phyloP scores from a whole-genome alignment of 2,888 invertebrate genomes.

The Ormyrus rosae region DNA sequence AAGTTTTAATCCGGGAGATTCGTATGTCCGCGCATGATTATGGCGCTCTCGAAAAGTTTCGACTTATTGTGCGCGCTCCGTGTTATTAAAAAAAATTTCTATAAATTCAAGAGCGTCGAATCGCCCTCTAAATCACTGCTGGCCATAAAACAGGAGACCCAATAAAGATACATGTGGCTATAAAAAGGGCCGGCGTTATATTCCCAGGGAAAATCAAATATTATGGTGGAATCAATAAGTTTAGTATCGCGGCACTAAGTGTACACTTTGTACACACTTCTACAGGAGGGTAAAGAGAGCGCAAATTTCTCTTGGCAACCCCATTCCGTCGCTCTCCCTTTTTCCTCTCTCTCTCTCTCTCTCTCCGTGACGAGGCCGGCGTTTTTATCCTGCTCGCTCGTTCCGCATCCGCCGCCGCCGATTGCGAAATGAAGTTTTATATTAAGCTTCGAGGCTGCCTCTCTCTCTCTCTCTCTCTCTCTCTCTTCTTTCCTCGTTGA shows the following conservation, averaged over 20 bases:
- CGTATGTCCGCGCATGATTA: too few relatives aligned
- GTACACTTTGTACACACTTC: slow-evolving; percentile 49
- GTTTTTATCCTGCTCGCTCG: slow-evolving; percentile 49
- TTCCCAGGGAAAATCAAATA: slow-evolving; percentile 2
- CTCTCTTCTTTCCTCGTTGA: slow-evolving; percentile 37
- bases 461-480: slow-evolving; percentile 38
- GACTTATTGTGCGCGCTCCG: too few relatives aligned
- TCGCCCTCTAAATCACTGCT: too few relatives aligned
- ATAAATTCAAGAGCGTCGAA: too few relatives aligned
- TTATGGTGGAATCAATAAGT: slow-evolving; percentile 27
- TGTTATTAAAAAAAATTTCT: too few relatives aligned
- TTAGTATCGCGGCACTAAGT: slow-evolving; percentile 3
- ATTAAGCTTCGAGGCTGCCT: slow-evolving; percentile 71
- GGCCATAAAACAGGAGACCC: background rate
- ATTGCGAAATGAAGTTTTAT: slow-evolving; percentile 76
- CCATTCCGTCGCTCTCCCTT: slow-evolving; percentile 7
- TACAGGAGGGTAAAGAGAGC: slow-evolving; percentile 40
- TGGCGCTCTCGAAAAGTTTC: too few relatives aligned
- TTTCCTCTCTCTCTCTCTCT: background rate
- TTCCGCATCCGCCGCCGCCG: slow-evolving; percentile 62
- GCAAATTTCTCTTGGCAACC: slow-evolving; percentile 43
- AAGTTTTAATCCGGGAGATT: too few relatives aligned
- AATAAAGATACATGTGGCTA: background rate
- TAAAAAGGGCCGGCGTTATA: too few relatives aligned
- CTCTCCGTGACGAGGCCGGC: slow-evolving; percentile 27